Percentiles rank a stretch among this genome's conserved stretches.
These are phyloP conservation scores for Rhodinocichla rosea DNA, from an alignment of 2,113 vertebrate species.

Conservation along the genomic window DNA sequence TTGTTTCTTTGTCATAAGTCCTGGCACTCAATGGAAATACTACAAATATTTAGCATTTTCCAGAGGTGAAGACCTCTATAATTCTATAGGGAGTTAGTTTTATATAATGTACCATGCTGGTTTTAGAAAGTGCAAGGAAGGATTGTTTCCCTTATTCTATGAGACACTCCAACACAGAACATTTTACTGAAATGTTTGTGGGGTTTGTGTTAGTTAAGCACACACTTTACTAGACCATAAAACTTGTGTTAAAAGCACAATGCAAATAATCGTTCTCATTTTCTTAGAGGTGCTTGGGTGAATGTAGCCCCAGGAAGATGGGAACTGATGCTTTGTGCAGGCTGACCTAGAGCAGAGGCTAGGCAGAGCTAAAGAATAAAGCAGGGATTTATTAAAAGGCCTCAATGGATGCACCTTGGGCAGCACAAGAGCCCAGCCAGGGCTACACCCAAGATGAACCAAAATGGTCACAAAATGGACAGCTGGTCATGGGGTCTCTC, in stretches of 20 bases:
- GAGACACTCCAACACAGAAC: not conserved
- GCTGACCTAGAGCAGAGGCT: not conserved
- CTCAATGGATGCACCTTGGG: not conserved
- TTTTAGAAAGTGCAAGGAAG: not conserved
- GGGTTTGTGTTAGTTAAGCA: not conserved
- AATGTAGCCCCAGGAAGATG: not conserved
- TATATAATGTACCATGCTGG: not conserved
- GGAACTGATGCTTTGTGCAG: not conserved
- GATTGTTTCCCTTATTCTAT: not conserved
- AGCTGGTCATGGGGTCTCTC: fast-evolving
- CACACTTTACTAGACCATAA: not conserved
- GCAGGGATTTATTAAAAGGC: not conserved
- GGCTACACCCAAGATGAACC: not conserved
- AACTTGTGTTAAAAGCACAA: not conserved
- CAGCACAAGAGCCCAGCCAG: not conserved
- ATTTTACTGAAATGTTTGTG: not conserved
- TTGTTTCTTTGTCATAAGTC: not conserved
- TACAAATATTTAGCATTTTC: not conserved
- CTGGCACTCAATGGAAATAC: not conserved
- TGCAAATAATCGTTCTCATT: not conserved
- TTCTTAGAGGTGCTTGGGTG: not conserved
- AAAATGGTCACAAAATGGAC: not conserved
- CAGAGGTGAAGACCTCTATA: not conserved
- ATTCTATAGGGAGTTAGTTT: not conserved
- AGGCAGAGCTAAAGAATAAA: not conserved